phyloP scores from a whole-genome alignment of 2,113 vertebrate genomes.

The Corythoichthys intestinalis region DNA sequence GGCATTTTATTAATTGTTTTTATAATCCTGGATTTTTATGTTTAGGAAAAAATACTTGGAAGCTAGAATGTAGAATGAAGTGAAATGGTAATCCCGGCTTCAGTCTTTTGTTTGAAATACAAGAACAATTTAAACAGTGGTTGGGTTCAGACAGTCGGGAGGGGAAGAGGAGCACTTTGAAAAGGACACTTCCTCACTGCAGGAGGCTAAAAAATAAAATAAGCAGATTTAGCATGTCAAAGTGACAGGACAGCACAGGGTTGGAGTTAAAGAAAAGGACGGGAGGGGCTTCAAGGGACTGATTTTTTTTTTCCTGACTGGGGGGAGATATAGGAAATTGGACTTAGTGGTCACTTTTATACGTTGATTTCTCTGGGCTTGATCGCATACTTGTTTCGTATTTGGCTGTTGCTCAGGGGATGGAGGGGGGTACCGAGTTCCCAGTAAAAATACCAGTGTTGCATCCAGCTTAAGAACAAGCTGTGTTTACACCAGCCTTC shows the following conservation, averaged over 20 bases:
- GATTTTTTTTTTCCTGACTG: slow-evolving; percentile 57
- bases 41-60: slow-evolving; percentile 58
- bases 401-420: slow-evolving; percentile 73
- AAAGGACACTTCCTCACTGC: slow-evolving; percentile 79
- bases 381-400: slow-evolving; percentile 67
- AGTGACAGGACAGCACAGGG: slow-evolving; percentile 50
- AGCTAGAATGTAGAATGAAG: slow-evolving; percentile 67
- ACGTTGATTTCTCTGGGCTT: slow-evolving; percentile 37
- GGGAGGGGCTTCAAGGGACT: slow-evolving; percentile 51
- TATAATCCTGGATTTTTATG: background rate
- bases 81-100: slow-evolving; percentile 68
- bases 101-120: slow-evolving; percentile 74
- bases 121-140: slow-evolving; percentile 76
- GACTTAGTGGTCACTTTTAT: slow-evolving; percentile 55
- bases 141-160: slow-evolving; percentile 62
- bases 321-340: slow-evolving; percentile 70
- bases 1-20: no score
- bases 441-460: slow-evolving; percentile 55
- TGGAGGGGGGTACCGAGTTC: slow-evolving; percentile 41
- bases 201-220: slow-evolving; percentile 80
- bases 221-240: slow-evolving; percentile 81
- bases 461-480: slow-evolving; percentile 30
- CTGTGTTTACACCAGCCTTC: slow-evolving; percentile 1
- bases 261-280: slow-evolving; percentile 18
- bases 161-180: slow-evolving; percentile 73